Evolutionary conservation across 2,797 vertebrate species (phyloP), one percentile per base, ranked within the genome.

Genomic region (Urophycis tenuis): DNA sequence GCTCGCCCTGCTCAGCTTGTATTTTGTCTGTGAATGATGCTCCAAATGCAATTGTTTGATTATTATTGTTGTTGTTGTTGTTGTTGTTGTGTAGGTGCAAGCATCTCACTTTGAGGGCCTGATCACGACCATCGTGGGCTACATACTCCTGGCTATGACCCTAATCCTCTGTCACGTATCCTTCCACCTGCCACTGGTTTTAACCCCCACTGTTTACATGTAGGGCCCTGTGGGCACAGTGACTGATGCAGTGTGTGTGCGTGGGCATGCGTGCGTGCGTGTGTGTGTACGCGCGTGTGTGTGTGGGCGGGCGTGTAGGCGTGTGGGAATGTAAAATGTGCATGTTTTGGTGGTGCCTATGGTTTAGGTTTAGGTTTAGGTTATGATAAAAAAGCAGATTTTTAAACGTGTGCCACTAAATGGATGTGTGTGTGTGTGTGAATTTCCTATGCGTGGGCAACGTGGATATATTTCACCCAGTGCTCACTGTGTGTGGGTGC

Each of bases 131-230:
- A 97, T 99, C 53, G 98, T 99, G 1, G 98, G 98, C 75, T 99
- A 99, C 83, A 94, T 99, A 79, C 94, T 99, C 78, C 89, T 99
- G 85, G 98, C 98, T 80, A 93, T 99, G 91, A 97, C 96, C 0
- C 92, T 99, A 78, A 99, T 99, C 80, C 91, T 99, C 82, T 99
- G 96, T 89, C 98, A 99, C 79, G 97, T 99, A 99, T 99, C 98
- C 95, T 98, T 96, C 8, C 7, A 17, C 29, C 7, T 25, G 8
- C 53, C 49, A n/a, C 49, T 60, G 49, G 15, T 60, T n/a, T 72
- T 0, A 17, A 31, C 30, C 69, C 17, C 71, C 70, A 34, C 69
- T 33, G 33, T 34, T 32, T 8, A 4, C 49, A n/a, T 49, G 6
- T 41, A 41, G 15, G 39, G 14, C 39, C 39, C 39, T 15, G 15